Evolutionary conservation across 30 jellyfish, hydroid and myxozoan species (phyloP).

Genomic region (Pseudorhiza aurosa): DNA sequence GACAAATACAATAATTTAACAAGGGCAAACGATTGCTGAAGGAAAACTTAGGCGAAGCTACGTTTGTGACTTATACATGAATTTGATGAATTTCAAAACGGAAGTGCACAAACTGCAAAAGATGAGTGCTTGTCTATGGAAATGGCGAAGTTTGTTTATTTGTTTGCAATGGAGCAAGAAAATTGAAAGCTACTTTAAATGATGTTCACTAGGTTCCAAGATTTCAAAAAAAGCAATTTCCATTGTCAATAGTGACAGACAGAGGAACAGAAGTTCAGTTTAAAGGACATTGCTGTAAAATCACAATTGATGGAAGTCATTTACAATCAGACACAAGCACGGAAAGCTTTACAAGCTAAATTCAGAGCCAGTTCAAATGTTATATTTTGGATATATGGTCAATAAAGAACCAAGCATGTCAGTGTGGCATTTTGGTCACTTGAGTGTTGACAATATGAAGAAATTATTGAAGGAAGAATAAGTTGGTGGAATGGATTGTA

Average conservation of each 20-base stretch:
- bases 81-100: neutral
- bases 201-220: slow-evolving; percentile 58
- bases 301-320: slow-evolving; percentile 31
- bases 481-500: slow-evolving; percentile 33
- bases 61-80: slow-evolving; percentile 22
- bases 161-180: slow-evolving; percentile 22
- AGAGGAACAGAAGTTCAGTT: slow-evolving; percentile 40
- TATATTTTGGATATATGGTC: slow-evolving; percentile 1
- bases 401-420: neutral
- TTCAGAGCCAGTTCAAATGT: slow-evolving; percentile 26
- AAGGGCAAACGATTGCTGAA: neutral
- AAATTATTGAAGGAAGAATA: neutral
- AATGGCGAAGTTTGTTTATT: slow-evolving; percentile 18
- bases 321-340: slow-evolving; percentile 18
- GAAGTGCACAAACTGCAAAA: neutral
- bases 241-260: slow-evolving; percentile 33
- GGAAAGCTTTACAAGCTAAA: slow-evolving; percentile 44
- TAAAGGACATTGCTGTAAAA: slow-evolving; percentile 38
- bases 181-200: slow-evolving; percentile 11
- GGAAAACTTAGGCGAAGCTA: no score
- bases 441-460: slow-evolving; percentile 12
- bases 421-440: slow-evolving; percentile 23
- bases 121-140: slow-evolving; percentile 29
- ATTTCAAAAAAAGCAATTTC: slow-evolving; percentile 17
- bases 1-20: neutral